These are phyloP conservation scores for Leptinotarsa lineolata DNA, from an alignment of 1,140 invertebrate genomes.

Conservation along the genomic window DNA sequence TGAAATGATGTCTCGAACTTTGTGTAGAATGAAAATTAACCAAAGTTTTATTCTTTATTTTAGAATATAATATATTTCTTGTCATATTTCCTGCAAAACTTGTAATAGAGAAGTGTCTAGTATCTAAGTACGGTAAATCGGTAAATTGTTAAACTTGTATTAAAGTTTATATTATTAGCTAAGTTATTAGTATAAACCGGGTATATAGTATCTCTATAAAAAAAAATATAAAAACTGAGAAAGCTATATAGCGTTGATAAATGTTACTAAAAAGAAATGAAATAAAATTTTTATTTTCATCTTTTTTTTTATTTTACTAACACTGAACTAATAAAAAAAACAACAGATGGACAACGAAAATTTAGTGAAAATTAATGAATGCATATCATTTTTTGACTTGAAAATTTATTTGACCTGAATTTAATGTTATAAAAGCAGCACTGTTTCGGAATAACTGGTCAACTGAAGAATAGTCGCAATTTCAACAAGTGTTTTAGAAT, in stretches of 20 bases:
- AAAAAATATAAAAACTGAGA: slow-evolving; percentile 13
- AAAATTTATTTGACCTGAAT: slow-evolving; percentile 1
- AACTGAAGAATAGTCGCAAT: too few species aligned
- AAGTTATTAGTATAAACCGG: slow-evolving; percentile 31
- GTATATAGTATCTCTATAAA: slow-evolving; percentile 19
- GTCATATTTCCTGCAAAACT: slow-evolving; percentile 14
- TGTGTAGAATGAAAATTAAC: slow-evolving; percentile 23
- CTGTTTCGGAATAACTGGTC: too few species aligned
- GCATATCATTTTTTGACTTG: slow-evolving; percentile 19
- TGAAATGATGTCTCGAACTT: slow-evolving; percentile 10
- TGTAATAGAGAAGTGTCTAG: slow-evolving; percentile 22
- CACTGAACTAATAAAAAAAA: not conserved
- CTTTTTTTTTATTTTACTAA: slow-evolving; percentile 25
- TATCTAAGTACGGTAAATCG: slow-evolving; percentile 39
- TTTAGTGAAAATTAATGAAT: not conserved
- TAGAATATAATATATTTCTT: slow-evolving; percentile 19
- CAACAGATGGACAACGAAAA: slow-evolving; percentile 20
- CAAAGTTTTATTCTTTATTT: slow-evolving; percentile 32
- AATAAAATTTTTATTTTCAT: slow-evolving; percentile 28
- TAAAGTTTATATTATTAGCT: slow-evolving; percentile 35
- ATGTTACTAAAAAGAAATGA: slow-evolving; percentile 27
- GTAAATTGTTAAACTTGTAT: slow-evolving; percentile 41
- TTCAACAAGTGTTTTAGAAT: too few species aligned
- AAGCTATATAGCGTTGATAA: slow-evolving; percentile 23
- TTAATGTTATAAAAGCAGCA: not conserved